Evolutionary conservation across 2,113 vertebrate genomes (phyloP).

Genomic region (Apodemus speciosus): DNA sequence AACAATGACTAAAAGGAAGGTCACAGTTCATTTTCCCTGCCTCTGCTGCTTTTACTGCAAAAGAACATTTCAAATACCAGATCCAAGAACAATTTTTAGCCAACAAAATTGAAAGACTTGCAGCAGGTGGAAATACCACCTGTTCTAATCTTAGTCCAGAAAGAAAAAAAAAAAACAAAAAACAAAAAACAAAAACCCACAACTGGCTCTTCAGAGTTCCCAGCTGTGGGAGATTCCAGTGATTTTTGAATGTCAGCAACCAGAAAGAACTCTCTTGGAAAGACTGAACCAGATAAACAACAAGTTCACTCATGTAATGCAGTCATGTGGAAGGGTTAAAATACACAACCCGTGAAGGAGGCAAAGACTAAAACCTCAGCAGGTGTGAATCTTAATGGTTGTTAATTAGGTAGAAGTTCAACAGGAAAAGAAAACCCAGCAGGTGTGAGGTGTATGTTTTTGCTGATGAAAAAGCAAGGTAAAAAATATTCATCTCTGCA

Average conservation of each 20-base stretch:
- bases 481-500: constrained; percentile 70
- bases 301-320: neutral
- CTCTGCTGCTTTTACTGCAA: constrained; percentile 28
- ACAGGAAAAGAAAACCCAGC: constrained; percentile 54
- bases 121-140: constrained; percentile 68
- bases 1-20: constrained; percentile 1
- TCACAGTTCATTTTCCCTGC: constrained; percentile 26
- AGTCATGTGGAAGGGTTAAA: constrained; percentile 66
- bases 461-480: constrained; percentile 59
- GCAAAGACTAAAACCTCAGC: constrained; percentile 21
- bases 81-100: constrained; percentile 58
- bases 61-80: constrained; percentile 54
- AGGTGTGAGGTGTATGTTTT: constrained; percentile 53
- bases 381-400: constrained; percentile 70
- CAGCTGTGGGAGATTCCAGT: constrained; percentile 55
- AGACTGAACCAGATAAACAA: neutral
- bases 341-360: neutral
- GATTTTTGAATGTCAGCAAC: constrained; percentile 56
- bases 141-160: constrained; percentile 62
- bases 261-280: constrained; percentile 14
- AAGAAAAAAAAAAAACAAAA: neutral
- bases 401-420: constrained; percentile 71
- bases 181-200: neutral
- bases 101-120: constrained; percentile 54
- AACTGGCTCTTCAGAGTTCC: constrained; percentile 33